Evolutionary conservation across 2,888 invertebrate genomes (phyloP), one percentile per base, ranked within the genome.

Genomic region (Bellardia bayeri): DNA sequence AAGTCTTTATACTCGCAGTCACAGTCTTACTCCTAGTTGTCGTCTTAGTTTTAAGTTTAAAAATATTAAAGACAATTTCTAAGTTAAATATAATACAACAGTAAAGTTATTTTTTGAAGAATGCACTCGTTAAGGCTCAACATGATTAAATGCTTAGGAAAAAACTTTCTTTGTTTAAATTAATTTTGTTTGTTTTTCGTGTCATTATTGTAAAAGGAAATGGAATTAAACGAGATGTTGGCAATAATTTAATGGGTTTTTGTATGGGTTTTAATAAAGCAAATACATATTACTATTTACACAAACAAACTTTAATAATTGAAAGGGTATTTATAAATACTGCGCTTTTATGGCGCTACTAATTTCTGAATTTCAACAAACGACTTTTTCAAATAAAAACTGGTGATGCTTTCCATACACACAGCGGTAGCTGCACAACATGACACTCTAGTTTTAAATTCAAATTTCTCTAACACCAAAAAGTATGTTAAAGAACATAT

Each of bases 41-140:
- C 49, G 56, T 82, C 23, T 56, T 66, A 30, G 30, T 63, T 51
- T 63, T 63, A 63, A 61, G 49, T 49, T 74, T 66, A 23, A 56
- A 42, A 66, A 71, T 61, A 80, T 75, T 82, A 72, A 78, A 78
- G 58, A 61, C 54, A 69, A 61, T 69, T 85, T 76, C 42, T 56
- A 33, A 33, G 14, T 82, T 75, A 40, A 45, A 63, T 23, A 40
- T 64, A 79, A 68, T 13, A 61, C 16, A 40, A 64, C 45, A 63
- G 56, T 11, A 45, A 61, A 79, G 14, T 74, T 56, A 81, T n/a
- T 66, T 76, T 16, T 66, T 54, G 40, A 23, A 63, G 45, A 76
- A 76, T 76, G 9, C 14, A 14, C 78, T 78, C 45, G 72, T 64
- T 72, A 72, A 72, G 78, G 83, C 78, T 72, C 49, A 78, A 33